Evolutionary conservation across 2,888 invertebrate species (phyloP).

Genomic region (Stramonita haemastoma): DNA sequence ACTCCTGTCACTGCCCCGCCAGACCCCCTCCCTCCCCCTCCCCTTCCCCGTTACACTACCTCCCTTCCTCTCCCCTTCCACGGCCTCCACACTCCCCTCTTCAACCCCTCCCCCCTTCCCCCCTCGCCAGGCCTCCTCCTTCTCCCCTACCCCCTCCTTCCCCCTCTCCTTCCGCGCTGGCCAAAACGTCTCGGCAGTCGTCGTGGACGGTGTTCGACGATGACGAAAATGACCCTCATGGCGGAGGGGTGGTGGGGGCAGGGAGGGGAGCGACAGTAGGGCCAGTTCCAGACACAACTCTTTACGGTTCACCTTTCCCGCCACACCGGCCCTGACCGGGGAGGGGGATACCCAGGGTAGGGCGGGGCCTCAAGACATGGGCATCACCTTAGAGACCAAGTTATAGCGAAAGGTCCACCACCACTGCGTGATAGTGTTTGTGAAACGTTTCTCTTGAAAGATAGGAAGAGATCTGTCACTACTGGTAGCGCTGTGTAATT

Average conservation of each 20-base stretch:
- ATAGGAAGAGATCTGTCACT: no score
- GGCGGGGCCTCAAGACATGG: constrained; percentile 7
- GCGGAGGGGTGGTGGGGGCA: neutral
- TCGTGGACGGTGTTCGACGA: constrained; percentile 24
- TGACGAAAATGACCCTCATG: neutral
- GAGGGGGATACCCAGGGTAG: neutral
- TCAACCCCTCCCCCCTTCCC: neutral
- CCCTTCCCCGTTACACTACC: neutral
- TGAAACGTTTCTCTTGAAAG: no score
- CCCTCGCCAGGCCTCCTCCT: neutral
- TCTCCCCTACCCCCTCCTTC: neutral
- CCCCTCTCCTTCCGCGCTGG: neutral
- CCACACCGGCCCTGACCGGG: neutral
- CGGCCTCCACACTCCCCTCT: neutral
- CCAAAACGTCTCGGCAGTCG: neutral
- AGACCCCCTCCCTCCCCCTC: neutral
- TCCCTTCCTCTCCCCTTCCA: constrained; percentile 9
- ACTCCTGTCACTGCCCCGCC: neutral
- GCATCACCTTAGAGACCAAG: constrained; percentile 31
- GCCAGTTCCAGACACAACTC: neutral
- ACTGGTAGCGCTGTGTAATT: no score
- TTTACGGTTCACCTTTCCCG: neutral
- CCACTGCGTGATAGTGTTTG: no score
- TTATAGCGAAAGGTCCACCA: constrained; percentile 22
- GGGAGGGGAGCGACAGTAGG: neutral